Evolutionary conservation across 2,888 invertebrate genomes (phyloP).

Genomic region (Bimastos eiseni): DNA sequence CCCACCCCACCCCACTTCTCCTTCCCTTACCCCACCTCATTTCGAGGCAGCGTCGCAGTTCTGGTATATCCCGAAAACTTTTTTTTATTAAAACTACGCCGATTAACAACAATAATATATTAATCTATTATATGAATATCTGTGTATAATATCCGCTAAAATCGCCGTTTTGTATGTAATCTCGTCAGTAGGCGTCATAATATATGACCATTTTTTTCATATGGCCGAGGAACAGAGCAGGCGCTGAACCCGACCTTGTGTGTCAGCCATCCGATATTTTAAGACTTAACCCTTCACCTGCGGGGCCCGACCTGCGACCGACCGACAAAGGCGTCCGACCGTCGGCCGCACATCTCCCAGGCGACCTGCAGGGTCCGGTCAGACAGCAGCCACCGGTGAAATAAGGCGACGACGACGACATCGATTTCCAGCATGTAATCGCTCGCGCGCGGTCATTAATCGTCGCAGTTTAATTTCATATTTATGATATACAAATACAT

Average conservation of each 20-base stretch:
- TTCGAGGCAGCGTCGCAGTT: background rate
- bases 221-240: background rate
- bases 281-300: constrained; percentile 13
- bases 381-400: background rate
- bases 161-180: background rate
- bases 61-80: background rate
- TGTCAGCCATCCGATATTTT: background rate
- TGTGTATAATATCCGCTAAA: background rate
- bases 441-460: background rate
- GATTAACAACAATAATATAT: background rate
- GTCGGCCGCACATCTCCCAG: background rate
- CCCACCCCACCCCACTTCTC: background rate
- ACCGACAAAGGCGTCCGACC: background rate
- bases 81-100: background rate
- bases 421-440: background rate
- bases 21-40: background rate
- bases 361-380: background rate
- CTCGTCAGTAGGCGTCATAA: background rate
- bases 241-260: background rate
- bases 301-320: background rate
- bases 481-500: background rate
- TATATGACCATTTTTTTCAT: background rate
- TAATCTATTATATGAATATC: background rate
- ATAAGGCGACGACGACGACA: background rate
- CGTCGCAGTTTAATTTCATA: background rate